Percentiles rank a stretch among this genome's conserved stretches.
phyloP scores from a whole-genome alignment of 2,797 vertebrate species.

The Syngnathus rostellatus region DNA sequence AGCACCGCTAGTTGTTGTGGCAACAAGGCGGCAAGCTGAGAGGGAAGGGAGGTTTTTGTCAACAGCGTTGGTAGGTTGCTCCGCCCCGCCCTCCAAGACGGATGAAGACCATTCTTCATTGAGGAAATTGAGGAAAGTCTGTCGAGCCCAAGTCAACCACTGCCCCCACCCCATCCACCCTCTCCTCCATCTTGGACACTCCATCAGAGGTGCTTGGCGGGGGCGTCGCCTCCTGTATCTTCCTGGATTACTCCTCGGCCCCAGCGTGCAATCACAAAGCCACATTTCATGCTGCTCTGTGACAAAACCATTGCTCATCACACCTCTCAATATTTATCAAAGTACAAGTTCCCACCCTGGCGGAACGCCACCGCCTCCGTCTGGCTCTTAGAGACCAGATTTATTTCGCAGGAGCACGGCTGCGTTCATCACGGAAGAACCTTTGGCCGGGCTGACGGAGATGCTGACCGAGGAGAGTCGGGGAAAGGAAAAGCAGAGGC shows the following conservation, averaged over 20 bases:
- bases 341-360: slow-evolving; percentile 34
- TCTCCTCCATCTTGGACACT: slow-evolving; percentile 25
- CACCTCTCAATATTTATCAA: slow-evolving; percentile 69
- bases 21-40: slow-evolving; percentile 3
- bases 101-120: no score
- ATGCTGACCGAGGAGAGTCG: neutral
- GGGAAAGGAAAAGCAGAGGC: neutral
- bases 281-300: slow-evolving; percentile 58
- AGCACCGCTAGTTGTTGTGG: neutral
- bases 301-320: slow-evolving; percentile 65
- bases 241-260: slow-evolving; percentile 46
- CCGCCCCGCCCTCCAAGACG: no score
- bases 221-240: slow-evolving; percentile 22
- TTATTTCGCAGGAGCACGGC: slow-evolving; percentile 40
- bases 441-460: neutral
- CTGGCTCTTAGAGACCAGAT: slow-evolving; percentile 44
- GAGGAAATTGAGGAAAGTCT: neutral
- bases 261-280: slow-evolving; percentile 48
- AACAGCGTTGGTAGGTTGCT: neutral
- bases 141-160: no score
- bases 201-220: slow-evolving; percentile 24
- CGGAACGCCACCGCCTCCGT: slow-evolving; percentile 11
- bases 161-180: no score
- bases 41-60: neutral
- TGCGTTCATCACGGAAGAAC: slow-evolving; percentile 26